Base-by-base conservation (phyloP, 2,888 invertebrate genomes). In the Platycheirus rosarum region DNA sequence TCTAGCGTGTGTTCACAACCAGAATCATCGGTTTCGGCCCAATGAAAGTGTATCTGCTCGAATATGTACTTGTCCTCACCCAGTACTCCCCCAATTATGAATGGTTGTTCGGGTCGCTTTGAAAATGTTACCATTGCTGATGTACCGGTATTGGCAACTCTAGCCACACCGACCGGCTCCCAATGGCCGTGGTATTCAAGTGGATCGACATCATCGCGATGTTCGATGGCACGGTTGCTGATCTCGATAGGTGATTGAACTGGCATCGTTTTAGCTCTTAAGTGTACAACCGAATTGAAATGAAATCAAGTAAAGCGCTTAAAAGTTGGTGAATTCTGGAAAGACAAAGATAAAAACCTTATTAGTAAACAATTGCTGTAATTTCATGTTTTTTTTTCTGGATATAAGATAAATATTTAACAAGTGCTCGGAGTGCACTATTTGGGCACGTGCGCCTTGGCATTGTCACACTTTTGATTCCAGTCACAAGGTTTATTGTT, bases 1-100 rank as follows among this genome's bases (percentile, higher is more conserved):
- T 96, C 94, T 48, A 96, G 91, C 32, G 94, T 94, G 87, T 96
- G 96, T 88, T 96, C 96, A 86, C 95, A 95, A 11, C 96, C 96
- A 37, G 93, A 93, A 86, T 93, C 93, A 86, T 95, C 94, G 60
- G 93, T 93, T 18, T 94, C 94, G 0, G 94, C 93, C 95, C 96
- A 96, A 89, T 96, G 96, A 89, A 96, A 95, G 90, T 96, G 96
- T 89, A 95, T 91, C 88, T 96, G 95, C 85, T 95, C 94, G 80
- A 95, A 95, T 68, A 94, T 92, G 86, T 93, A 95, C 78, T 93
- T 93, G 60, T 94, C 93, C 8, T 93, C 91, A 65, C 91, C 91
- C 6, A 95, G 89, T 0, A 94, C 94, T 0, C 94, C 95, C 0
- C 94, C 94, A 49, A 91, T 91, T 2, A 95, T 89, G 26, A 92